Conservation (phyloP, 2,113 vertebrate genomes). For the Pygoscelis adeliae region DNA sequence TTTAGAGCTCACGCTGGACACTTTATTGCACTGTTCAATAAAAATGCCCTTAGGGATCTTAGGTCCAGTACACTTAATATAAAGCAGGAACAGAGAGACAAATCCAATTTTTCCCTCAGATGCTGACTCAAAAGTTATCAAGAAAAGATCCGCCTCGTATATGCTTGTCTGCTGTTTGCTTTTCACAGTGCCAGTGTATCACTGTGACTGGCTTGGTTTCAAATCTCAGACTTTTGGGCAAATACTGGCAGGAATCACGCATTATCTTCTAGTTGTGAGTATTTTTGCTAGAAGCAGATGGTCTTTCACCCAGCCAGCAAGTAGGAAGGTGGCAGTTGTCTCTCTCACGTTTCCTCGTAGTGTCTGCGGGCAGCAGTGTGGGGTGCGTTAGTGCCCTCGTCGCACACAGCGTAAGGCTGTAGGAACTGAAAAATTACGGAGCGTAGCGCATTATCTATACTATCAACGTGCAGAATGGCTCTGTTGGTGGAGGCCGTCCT, state of each 20-base stretch:
- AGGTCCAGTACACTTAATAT: not conserved
- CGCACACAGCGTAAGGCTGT: not conserved
- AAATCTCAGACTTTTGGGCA: not conserved
- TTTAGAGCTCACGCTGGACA: not conserved
- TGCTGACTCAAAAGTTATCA: not conserved
- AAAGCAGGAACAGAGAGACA: not conserved
- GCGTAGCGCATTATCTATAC: rapidly evolving
- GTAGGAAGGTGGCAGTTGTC: too few relatives aligned
- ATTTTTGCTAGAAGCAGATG: not conserved
- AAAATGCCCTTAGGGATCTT: not conserved
- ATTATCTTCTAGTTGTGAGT: not conserved
- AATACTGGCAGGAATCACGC: not conserved
- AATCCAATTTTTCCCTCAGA: not conserved
- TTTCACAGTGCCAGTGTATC: not conserved
- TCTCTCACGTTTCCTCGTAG: not conserved
- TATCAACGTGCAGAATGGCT: rapidly evolving
- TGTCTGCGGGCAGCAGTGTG: rapidly evolving
- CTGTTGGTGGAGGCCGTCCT: rapidly evolving
- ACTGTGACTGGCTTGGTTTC: not conserved
- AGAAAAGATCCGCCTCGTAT: not conserved
- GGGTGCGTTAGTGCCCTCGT: rapidly evolving
- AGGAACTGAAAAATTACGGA: rapidly evolving
- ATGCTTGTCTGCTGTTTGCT: not conserved
- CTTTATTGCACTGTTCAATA: not conserved
- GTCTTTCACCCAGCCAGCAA: not conserved